Evolutionary conservation across 2,888 invertebrate genomes (phyloP), one percentile per base, ranked within the genome.

Genomic region (Endomychus coccineus): DNA sequence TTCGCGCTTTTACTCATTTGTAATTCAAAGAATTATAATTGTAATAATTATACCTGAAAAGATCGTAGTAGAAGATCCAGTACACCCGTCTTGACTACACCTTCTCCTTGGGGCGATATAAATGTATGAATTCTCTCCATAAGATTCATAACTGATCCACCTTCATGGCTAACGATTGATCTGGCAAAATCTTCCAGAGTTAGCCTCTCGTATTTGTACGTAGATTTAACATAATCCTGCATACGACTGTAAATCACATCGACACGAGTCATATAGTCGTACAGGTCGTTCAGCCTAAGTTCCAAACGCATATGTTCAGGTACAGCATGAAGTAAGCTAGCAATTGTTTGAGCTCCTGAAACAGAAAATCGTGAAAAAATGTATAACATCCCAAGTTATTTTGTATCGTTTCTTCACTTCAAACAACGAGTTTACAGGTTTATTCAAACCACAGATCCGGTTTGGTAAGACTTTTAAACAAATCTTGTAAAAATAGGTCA

Each of bases 111-210:
- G 12, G 78, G 74, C 16, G 71, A 73, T 2, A 83, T 65, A 13
- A 78, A 67, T 3, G 73, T 64, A 58, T 83, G 80, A 21, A 85
- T 71, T 5, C 75, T 69, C 54, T 81, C 79, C 50, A 86, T 60
- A 14, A 82, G 55, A 42, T 76, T 75, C 16, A 76, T 73, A 35
- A 85, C 66, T 2, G 82, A 80, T 27, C 73, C 68, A 1, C 75
- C 66, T 50, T 75, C 75, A 49, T 80, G 80, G 1, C 83, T 78
- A 2, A 84, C 78, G 24, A 78, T 78, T 65, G 74, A 75, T 45
- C 69, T 70, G 0, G 85, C 83, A 55, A 85, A 86, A 53, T 78
- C 74, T 54, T 80, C 70, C 45, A 86, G 55, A 4, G 87, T 87
- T 40, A 69, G 68, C 44, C 67, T 59, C 57, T 85, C 82, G 46